Conservation (phyloP, 2,797 vertebrate genomes). For the Hypotaenidia philippensis region DNA sequence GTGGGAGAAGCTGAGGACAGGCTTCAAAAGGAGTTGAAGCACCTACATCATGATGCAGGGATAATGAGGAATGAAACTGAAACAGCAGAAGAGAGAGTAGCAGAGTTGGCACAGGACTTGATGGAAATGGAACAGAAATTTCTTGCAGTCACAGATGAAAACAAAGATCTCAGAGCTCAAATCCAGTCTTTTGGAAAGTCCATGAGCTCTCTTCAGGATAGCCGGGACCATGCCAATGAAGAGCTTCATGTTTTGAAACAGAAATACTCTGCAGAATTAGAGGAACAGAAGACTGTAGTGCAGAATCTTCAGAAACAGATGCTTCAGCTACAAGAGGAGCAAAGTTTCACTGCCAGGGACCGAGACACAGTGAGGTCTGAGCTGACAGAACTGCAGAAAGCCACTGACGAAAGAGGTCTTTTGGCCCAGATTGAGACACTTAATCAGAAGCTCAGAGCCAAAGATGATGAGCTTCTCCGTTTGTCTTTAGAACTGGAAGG, state of each 20-base stretch:
- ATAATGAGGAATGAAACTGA: constrained; percentile 95
- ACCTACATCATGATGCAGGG: constrained; percentile 91
- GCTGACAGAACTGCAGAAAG: constrained; percentile 36
- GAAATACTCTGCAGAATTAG: constrained; percentile 63
- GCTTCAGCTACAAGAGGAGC: constrained; percentile 61
- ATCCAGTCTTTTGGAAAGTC: constrained; percentile 90
- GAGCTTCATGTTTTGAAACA: constrained; percentile 73
- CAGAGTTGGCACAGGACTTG: constrained; percentile 93
- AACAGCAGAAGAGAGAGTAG: constrained; percentile 95
- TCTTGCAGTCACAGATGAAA: constrained; percentile 85
- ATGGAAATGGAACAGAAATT: constrained; percentile 91
- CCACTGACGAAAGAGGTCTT: constrained; percentile 37
- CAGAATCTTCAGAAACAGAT: constrained; percentile 59
- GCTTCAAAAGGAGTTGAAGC: constrained; percentile 85
- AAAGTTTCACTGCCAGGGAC: constrained; percentile 14
- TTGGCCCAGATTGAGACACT: constrained; percentile 66
- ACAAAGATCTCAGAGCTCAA: constrained; percentile 85
- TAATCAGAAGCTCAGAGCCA: constrained; percentile 66
- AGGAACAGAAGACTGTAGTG: constrained; percentile 46
- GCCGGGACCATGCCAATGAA: constrained; percentile 86
- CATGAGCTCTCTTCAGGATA: constrained; percentile 93
- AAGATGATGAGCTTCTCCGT: constrained; percentile 73
- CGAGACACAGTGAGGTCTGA: constrained; percentile 36
- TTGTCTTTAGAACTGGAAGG: constrained; percentile 75
- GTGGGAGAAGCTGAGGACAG: constrained; percentile 81